Evolutionary conservation across 1,140 invertebrate genomes (phyloP), one percentile per base, ranked within the genome.

Genomic region (Mizuhopecten yessoensis): DNA sequence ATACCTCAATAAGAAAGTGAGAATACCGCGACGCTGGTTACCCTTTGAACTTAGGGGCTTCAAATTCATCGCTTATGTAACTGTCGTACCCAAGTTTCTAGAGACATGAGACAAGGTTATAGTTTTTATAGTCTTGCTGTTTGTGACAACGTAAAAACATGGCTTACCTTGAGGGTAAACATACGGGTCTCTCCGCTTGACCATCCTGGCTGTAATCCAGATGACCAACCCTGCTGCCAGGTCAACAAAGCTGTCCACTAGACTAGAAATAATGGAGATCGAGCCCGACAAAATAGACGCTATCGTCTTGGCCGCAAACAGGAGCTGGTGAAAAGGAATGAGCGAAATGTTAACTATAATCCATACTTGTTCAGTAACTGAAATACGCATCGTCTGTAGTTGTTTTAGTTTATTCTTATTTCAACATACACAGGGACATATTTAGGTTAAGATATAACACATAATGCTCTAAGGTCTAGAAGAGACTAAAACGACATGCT

Each of bases 241-340:
- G 93, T 97, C 97, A 13, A 97, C 96, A n/a, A 93, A 91, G 86
- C 96, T 97, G 94, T 97, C 97, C 10, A 97, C 96, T 39, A 97
- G 92, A 88, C 96, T 96, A n/a, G 96, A 97, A 75, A 97, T 96
- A 33, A 97, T 96, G 29, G 97, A 95, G 34, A 97, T 93, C 29
- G 97, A 97, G 33, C 96, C 96, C 23, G 97, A 97, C 39, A 97
- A 45, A n/a, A 93, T 93, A 0, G 96, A 95, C 3, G 97, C 97
- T 9, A 96, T 92, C 15, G 93, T 92, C 92, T 97, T 97, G 20
- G 94, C 96, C 49, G 96, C 91, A 86, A 96, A 92, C 33, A 97
- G 91, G 2, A 93, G 33, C 95, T 96, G 91, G n/a, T 93, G 34
- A 87, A 57, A 88, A 90, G 34, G 29, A n/a, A 13, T 7, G 23